Conservation (phyloP, 2,888 invertebrate genomes). For the Eilema griseolum region DNA sequence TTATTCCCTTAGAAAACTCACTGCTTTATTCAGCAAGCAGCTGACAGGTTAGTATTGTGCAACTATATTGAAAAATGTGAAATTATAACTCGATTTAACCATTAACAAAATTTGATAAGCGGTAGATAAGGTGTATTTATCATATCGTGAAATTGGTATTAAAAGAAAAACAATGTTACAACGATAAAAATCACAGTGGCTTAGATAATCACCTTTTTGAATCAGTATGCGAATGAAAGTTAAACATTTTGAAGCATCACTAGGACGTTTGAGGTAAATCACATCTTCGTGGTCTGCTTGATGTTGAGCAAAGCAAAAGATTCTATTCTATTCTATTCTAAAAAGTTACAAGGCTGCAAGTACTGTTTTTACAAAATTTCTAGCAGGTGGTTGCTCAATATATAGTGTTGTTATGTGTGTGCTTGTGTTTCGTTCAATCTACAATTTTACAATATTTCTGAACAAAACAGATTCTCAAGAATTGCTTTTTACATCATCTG, state of each 20-base stretch:
- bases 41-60: neutral
- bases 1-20: neutral
- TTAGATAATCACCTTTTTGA: neutral
- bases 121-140: neutral
- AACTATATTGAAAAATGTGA: neutral
- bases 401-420: too few relatives aligned
- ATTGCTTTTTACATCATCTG: too few relatives aligned
- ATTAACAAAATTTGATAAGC: slow-evolving; percentile 1
- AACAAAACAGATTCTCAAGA: too few relatives aligned
- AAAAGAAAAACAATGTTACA: neutral
- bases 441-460: too few relatives aligned
- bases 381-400: neutral
- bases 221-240: neutral
- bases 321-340: too few relatives aligned
- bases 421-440: too few relatives aligned
- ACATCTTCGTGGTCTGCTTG: neutral
- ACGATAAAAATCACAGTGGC: neutral
- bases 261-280: neutral
- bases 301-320: neutral
- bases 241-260: neutral
- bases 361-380: neutral
- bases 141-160: neutral
- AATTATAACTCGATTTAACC: neutral
- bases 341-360: too few relatives aligned
- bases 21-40: neutral